Evolutionary conservation across 2,888 invertebrate species (phyloP).

Genomic region (Operophtera brumata): DNA sequence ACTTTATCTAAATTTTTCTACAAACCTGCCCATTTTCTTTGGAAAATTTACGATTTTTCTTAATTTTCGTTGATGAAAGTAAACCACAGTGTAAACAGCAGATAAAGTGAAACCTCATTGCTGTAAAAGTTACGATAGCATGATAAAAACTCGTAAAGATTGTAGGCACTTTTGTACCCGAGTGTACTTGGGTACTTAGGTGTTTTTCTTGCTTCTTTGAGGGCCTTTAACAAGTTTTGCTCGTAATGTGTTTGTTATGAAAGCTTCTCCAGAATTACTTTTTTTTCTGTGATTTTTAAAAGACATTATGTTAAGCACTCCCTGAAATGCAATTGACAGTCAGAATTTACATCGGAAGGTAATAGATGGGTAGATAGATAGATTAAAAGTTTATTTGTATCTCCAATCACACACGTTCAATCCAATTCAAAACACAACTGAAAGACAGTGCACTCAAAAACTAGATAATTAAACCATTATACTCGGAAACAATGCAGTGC

Average conservation of each 20-base stretch:
- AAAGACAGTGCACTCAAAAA: too few relatives aligned
- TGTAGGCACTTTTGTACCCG: slow-evolving; percentile 37
- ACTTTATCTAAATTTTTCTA: slow-evolving; percentile 8
- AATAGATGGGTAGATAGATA: neutral
- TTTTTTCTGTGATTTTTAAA: slow-evolving; percentile 19
- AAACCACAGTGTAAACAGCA: slow-evolving; percentile 23
- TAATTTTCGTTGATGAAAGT: slow-evolving; percentile 21
- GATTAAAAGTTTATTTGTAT: too few relatives aligned
- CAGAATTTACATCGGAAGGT: neutral
- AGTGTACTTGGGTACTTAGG: slow-evolving; percentile 41
- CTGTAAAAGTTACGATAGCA: slow-evolving; percentile 25
- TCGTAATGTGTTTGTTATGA: slow-evolving; percentile 59
- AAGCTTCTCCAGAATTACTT: slow-evolving; percentile 43
- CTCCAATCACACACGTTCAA: too few relatives aligned
- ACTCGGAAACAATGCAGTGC: too few relatives aligned
- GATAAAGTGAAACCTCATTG: slow-evolving; percentile 27
- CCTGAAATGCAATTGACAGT: slow-evolving; percentile 11
- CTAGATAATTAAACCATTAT: too few relatives aligned
- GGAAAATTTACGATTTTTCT: slow-evolving; percentile 7
- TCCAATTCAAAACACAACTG: too few relatives aligned
- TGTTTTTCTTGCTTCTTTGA: slow-evolving; percentile 51
- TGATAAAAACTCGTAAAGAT: slow-evolving; percentile 25
- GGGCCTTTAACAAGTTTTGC: slow-evolving; percentile 52
- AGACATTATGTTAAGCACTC: slow-evolving; percentile 15
- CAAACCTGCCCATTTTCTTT: slow-evolving; percentile 10